Evolutionary conservation across 2,797 vertebrate species (phyloP), one percentile per base, ranked within the genome.

Genomic region (Chanos chanos): DNA sequence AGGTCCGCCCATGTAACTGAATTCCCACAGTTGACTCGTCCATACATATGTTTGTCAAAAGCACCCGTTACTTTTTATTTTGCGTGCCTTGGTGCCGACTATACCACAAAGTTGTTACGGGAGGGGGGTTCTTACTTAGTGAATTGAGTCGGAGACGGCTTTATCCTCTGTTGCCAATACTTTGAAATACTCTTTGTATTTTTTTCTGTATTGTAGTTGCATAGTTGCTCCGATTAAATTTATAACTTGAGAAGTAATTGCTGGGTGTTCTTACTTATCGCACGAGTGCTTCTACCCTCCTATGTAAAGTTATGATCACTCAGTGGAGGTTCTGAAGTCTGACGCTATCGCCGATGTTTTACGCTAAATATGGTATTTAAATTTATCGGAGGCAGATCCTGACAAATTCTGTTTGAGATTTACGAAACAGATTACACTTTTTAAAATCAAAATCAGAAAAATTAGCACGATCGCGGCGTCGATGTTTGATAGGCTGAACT

Each of bases 11-110:
- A 15, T 7, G 1, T 4, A 1, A 1, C 1, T 2, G 6, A 4
- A 3, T 6, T 40, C 44, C 30, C 21, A 40, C 22, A 3, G 6
- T 9, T 33, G n/a, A 55, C 60, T 70, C 68, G 61, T 21, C 34
- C 8, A 49, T 16, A 15, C 27, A 44, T 57, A n/a, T 45, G 21
- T 39, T 44, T 15, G 21, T 62, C 12, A 54, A 49, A 21, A 64
- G 59, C 66, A 54, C 31, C 73, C 64, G 71, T 71, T 68, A 68
- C 25, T 62, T 68, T 61, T 47, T 30, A 44, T 27, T 48, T 16
- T 63, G 56, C 64, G 50, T 50, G 12, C 43, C 40, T 58, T 28
- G 49, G 21, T 34, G 48, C 64, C 5, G 68, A 60, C 53, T 21
- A 39, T 68, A 68, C 72, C 72, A 75, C 28, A 34, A 49, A 43